Percentiles rank a stretch among this genome's conserved stretches.
Conservation (phyloP, 2,797 vertebrate species). For the Syngnathus rostellatus region DNA sequence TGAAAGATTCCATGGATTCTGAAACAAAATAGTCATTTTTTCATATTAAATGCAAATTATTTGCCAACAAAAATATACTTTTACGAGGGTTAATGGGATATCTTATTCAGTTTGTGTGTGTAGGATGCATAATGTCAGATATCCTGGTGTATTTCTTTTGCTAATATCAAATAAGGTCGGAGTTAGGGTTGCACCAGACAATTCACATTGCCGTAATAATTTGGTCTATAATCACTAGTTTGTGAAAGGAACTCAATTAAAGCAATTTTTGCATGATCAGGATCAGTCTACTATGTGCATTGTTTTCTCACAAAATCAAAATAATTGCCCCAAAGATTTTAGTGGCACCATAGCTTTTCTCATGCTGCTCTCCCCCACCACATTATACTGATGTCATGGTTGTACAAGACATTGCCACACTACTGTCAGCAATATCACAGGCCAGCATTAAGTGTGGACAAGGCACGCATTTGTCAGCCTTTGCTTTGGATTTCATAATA, state of each 20-base stretch:
- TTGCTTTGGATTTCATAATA: slow-evolving; percentile 10
- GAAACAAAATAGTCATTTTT: background rate
- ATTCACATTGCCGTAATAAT: background rate
- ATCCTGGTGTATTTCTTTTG: background rate
- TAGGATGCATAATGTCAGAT: background rate
- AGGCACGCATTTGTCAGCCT: background rate
- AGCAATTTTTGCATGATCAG: background rate
- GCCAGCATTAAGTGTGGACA: background rate
- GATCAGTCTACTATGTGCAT: background rate
- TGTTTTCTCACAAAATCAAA: background rate
- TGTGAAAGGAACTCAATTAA: background rate
- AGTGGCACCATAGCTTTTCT: background rate
- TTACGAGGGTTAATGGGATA: background rate
- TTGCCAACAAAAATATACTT: background rate
- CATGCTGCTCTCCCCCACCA: background rate
- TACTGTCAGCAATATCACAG: background rate
- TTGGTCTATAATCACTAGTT: background rate
- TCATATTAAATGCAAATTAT: too few relatives aligned
- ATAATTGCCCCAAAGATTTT: background rate
- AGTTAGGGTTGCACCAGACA: background rate
- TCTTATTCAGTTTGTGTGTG: background rate
- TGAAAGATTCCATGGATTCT: background rate
- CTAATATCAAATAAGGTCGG: background rate
- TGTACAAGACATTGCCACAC: background rate
- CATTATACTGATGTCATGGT: background rate